phyloP scores from a whole-genome alignment of 2,888 invertebrate species.

The Oligia fasciuncula region DNA sequence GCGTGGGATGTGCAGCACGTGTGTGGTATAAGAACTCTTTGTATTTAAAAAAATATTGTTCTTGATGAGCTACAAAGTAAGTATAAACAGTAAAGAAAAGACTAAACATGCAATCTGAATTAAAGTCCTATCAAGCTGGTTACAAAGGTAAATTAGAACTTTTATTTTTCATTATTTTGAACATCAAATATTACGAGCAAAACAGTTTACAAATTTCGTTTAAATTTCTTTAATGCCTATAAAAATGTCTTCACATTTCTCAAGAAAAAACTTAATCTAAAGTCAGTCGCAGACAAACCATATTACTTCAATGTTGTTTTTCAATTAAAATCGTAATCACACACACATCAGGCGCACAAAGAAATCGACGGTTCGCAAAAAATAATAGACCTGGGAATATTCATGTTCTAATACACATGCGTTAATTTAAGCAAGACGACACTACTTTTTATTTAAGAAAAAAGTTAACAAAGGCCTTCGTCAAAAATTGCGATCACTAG shows the following conservation, averaged over 20 bases:
- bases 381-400: slow-evolving; percentile 88
- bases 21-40: slow-evolving; percentile 18
- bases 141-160: slow-evolving; percentile 47
- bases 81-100: slow-evolving; percentile 41
- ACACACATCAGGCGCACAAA: slow-evolving; percentile 63
- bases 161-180: slow-evolving; percentile 45
- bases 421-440: slow-evolving; percentile 90
- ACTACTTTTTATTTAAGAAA: slow-evolving; percentile 72
- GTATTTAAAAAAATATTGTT: slow-evolving; percentile 3
- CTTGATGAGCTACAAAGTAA: slow-evolving; percentile 18
- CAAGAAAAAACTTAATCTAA: slow-evolving; percentile 47
- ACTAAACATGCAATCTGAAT: slow-evolving; percentile 50
- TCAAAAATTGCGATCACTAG: slow-evolving; percentile 86
- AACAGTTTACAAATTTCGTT: slow-evolving; percentile 45
- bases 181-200: slow-evolving; percentile 42
- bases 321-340: slow-evolving; percentile 71
- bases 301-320: slow-evolving; percentile 65
- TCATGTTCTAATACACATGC: slow-evolving; percentile 82
- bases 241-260: not conserved
- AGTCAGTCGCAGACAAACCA: slow-evolving; percentile 40
- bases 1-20: slow-evolving; percentile 44
- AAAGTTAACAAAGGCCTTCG: slow-evolving; percentile 82
- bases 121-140: slow-evolving; percentile 32
- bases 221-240: slow-evolving; percentile 35
- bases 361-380: slow-evolving; percentile 63